Percentiles rank a stretch among this genome's conserved stretches.
Evolutionary conservation across 2,888 invertebrate genomes (phyloP).

Genomic region (Diplolepis rosae): DNA sequence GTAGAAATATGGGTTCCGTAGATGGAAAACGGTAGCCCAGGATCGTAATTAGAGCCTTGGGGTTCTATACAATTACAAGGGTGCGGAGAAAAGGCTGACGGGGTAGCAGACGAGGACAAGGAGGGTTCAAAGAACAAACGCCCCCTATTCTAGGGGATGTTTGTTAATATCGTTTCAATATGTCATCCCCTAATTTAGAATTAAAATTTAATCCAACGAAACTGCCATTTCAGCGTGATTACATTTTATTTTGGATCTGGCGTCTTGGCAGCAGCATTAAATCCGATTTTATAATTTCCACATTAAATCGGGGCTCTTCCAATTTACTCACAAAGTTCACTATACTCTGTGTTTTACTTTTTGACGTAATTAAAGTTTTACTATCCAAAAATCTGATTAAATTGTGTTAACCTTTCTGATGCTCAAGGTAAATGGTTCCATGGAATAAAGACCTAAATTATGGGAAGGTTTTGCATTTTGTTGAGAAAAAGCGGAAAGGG

Average conservation of each 20-base stretch:
- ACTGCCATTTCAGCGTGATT: conserved; percentile 58
- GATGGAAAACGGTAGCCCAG: conserved; percentile 51
- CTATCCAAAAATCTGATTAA: no score
- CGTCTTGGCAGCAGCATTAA: conserved; percentile 52
- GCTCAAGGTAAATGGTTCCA: no score
- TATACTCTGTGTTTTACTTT: no score
- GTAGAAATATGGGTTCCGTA: conserved; percentile 53
- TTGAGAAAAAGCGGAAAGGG: background rate
- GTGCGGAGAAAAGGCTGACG: conserved; percentile 53
- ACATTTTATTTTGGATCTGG: conserved; percentile 64
- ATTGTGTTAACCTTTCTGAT: no score
- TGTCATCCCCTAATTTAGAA: conserved; percentile 71
- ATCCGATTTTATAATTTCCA: conserved; percentile 17
- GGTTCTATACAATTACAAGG: conserved; percentile 59
- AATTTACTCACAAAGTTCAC: background rate
- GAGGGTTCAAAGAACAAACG: conserved; percentile 42
- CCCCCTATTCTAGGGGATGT: conserved; percentile 54
- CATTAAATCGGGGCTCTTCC: background rate
- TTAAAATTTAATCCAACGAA: conserved; percentile 70
- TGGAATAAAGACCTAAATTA: background rate
- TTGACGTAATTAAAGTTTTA: no score
- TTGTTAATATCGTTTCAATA: conserved; percentile 66
- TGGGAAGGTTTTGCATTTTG: background rate
- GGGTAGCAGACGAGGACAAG: conserved; percentile 26
- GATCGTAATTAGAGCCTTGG: conserved; percentile 71